A percentile compares a stretch with the other conserved stretches of the same genome.
These are phyloP conservation scores for Catostylus mosaicus DNA, from an alignment of 30 jellyfish, hydroid and myxozoan species.

Conservation along the genomic window DNA sequence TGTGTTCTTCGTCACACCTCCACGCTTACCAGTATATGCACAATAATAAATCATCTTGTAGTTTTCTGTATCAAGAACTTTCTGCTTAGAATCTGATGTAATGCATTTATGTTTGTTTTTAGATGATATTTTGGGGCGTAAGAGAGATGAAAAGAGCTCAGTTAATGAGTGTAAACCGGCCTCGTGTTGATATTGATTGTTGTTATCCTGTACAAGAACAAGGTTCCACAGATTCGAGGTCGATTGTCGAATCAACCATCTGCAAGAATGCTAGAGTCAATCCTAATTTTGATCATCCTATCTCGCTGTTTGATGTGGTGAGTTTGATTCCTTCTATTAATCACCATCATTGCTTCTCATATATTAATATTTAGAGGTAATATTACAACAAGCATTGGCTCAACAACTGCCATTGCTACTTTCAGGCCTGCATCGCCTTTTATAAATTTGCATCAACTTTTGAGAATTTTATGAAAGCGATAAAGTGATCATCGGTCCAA, in stretches of 20 bases:
- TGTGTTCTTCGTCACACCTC: no score
- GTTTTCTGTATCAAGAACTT: neutral
- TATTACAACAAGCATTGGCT: no score
- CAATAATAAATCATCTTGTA: neutral
- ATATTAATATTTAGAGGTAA: no score
- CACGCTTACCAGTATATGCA: no score
- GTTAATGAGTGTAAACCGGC: conserved; percentile 84
- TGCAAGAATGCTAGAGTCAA: conserved; percentile 81
- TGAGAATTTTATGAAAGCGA: no score
- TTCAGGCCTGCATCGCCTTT: no score
- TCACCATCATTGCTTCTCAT: no score
- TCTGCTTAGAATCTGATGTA: no score
- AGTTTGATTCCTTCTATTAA: no score
- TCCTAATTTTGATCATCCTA: conserved; percentile 92
- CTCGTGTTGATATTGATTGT: conserved; percentile 94
- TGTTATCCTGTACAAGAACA: conserved; percentile 64
- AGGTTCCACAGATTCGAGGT: conserved; percentile 46
- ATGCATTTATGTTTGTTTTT: neutral
- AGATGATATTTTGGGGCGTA: conserved; percentile 98
- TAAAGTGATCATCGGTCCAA: no score
- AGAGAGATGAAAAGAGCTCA: conserved; percentile 94
- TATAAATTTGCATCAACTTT: no score
- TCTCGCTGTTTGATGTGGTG: conserved; percentile 93
- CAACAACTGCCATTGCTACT: no score
- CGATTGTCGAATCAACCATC: conserved; percentile 64